A percentile compares a stretch with the other conserved stretches of the same genome.
phyloP scores from a whole-genome alignment of 2,113 vertebrate species.

The Gadus macrocephalus region DNA sequence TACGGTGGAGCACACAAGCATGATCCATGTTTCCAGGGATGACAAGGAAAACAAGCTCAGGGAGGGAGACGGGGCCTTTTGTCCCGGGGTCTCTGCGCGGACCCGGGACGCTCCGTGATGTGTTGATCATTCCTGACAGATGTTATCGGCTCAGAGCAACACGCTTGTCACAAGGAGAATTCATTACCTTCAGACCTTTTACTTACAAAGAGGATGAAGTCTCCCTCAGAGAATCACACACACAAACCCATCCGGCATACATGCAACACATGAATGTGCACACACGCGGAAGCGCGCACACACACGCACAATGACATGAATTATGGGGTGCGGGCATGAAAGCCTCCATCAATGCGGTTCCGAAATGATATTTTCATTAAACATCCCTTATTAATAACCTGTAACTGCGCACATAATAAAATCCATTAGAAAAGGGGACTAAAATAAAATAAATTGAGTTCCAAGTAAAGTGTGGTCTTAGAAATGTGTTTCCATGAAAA shows the following conservation, averaged over 20 bases:
- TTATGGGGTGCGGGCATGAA: not conserved
- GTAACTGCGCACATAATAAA: too few species aligned
- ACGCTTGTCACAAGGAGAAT: conserved; percentile 75
- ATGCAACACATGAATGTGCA: not conserved
- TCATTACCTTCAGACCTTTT: conserved; percentile 57
- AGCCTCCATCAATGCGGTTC: too few species aligned
- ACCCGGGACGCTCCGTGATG: conserved; percentile 65
- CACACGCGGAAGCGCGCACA: not conserved
- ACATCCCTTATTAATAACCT: too few species aligned
- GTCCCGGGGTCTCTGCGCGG: conserved; percentile 73
- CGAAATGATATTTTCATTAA: too few species aligned
- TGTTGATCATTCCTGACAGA: conserved; percentile 86
- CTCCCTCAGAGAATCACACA: conserved; percentile 19
- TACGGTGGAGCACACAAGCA: conserved; percentile 87
- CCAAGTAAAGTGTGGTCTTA: too few species aligned
- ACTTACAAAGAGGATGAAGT: conserved; percentile 19
- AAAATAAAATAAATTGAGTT: too few species aligned
- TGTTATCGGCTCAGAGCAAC: conserved; percentile 82
- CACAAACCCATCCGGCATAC: conserved; percentile 5
- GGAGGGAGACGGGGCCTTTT: conserved; percentile 65
- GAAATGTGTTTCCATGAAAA: too few species aligned
- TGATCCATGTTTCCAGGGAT: conserved; percentile 92
- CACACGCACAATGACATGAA: not conserved
- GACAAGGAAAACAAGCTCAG: conserved; percentile 89
- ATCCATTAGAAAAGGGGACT: too few species aligned